Evolutionary conservation across 2,113 vertebrate genomes (phyloP).

Genomic region (Uria aalge): DNA sequence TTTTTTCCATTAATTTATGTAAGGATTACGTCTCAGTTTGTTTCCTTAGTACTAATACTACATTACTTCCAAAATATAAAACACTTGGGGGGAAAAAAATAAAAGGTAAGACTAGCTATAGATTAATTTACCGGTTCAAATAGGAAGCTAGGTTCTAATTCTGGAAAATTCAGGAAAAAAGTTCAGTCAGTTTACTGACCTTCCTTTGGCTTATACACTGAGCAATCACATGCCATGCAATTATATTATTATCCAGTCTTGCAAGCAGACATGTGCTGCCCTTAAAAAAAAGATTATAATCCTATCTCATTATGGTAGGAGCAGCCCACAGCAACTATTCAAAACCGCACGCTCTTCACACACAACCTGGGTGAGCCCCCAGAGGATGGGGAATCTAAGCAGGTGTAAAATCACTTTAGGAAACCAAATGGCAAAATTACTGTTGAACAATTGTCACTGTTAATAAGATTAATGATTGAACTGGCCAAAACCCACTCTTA

Average conservation of each 20-base stretch:
- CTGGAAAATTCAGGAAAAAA: not conserved
- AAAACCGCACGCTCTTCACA: not conserved
- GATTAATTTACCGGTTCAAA: not conserved
- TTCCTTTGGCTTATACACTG: not conserved
- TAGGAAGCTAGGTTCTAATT: not conserved
- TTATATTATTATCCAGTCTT: not conserved
- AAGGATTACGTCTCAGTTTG: not conserved
- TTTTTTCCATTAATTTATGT: not conserved
- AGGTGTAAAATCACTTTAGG: not conserved
- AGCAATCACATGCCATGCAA: not conserved
- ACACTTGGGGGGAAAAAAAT: not conserved
- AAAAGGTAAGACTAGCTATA: not conserved
- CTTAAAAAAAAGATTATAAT: not conserved
- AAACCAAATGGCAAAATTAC: not conserved
- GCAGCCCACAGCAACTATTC: not conserved
- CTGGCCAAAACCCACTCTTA: not conserved
- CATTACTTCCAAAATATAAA: not conserved
- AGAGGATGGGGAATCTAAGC: not conserved
- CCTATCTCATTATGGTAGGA: not conserved
- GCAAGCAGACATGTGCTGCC: not conserved
- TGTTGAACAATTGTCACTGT: not conserved
- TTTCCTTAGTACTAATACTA: not conserved
- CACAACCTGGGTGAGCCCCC: not conserved
- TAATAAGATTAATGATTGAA: not conserved
- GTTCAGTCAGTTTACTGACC: not conserved